Percentiles rank a stretch among this genome's conserved stretches.
Evolutionary conservation across 2,888 invertebrate species (phyloP).

Genomic region (Drosophila diplacantha): DNA sequence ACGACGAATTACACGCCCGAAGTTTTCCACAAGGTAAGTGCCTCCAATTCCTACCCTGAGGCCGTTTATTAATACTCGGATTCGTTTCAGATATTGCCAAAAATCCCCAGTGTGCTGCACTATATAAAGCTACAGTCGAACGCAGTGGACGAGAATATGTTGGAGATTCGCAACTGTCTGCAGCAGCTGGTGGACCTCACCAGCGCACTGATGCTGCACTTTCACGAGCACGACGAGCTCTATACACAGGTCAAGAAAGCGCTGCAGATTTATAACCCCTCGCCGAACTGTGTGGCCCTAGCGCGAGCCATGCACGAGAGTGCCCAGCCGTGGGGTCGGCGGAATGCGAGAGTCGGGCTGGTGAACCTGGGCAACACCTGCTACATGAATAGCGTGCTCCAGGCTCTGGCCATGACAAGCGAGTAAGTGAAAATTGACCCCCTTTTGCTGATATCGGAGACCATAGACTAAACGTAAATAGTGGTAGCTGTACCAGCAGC

Average conservation of each 20-base stretch:
- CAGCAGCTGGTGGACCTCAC: conserved; percentile 82
- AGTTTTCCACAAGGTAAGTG: conserved; percentile 81
- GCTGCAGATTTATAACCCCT: conserved; percentile 79
- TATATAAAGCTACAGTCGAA: conserved; percentile 80
- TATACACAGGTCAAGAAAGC: conserved; percentile 78
- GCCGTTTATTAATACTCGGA: neutral
- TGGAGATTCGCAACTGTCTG: conserved; percentile 79
- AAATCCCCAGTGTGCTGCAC: conserved; percentile 79
- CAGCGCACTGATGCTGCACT: conserved; percentile 79
- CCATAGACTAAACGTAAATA: neutral
- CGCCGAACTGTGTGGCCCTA: conserved; percentile 75
- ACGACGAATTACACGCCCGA: conserved; percentile 81
- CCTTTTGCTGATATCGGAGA: neutral
- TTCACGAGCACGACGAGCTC: conserved; percentile 78
- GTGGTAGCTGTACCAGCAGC: neutral
- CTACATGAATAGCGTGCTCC: conserved; percentile 92
- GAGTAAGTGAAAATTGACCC: conserved; percentile 79
- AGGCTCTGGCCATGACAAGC: conserved; percentile 89
- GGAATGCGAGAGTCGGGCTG: conserved; percentile 82
- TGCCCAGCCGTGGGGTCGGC: conserved; percentile 50
- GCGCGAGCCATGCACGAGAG: conserved; percentile 70
- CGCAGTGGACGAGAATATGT: conserved; percentile 79
- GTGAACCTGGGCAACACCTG: conserved; percentile 92
- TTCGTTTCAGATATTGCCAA: conserved; percentile 68
- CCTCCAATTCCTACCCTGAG: accelerated